Evolutionary conservation across 1,140 invertebrate genomes (phyloP), one percentile per base, ranked within the genome.

Genomic region (Condylostylus longicornis): DNA sequence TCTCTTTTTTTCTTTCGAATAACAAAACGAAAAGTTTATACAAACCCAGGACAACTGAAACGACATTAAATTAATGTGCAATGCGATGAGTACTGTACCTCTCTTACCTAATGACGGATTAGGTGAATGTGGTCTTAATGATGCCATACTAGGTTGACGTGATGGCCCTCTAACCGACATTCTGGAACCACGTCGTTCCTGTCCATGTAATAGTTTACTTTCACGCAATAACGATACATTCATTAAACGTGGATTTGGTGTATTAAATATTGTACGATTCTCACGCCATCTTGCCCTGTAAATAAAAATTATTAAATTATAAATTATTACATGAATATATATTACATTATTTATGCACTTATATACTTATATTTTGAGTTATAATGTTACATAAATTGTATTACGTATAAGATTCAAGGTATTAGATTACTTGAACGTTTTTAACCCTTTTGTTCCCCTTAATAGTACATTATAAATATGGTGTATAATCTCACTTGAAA

Each of bases 201-300:
- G 74, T 8, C 77, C 71, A 49, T 83, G 81, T 38, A 82, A 62
- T 28, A 83, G 63, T 57, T 86, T 86, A 52, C 75, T 84, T 47
- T 86, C 82, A 46, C 79, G 68, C 43, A 88, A 61, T 41, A 88
- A 58, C 3, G 83, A 88, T 9, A 84, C 82, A 54, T 86, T 86
- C 82, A 86, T 86, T 52, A 86, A 64, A 23, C 82, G 71, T 15
- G 87, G 84, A 55, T 90, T 90, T n/a, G 87, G 86, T 19, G 86
- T 90, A 55, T 91, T 91, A 67, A 91, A 90, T 50, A 91, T 90
- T 14, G 84, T 87, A 2, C 87, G 70, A 60, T 88, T 90, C 52
- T 90, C 86, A 43, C 79, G 72, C 80, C 86, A 91, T 48, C 85
- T 72, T 15, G 86, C 86, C 56, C 87, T 90, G 65, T 7, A 37